Evolutionary conservation across 1,140 invertebrate genomes (phyloP), one percentile per base, ranked within the genome.

Genomic region (Cecropterus lyciades): DNA sequence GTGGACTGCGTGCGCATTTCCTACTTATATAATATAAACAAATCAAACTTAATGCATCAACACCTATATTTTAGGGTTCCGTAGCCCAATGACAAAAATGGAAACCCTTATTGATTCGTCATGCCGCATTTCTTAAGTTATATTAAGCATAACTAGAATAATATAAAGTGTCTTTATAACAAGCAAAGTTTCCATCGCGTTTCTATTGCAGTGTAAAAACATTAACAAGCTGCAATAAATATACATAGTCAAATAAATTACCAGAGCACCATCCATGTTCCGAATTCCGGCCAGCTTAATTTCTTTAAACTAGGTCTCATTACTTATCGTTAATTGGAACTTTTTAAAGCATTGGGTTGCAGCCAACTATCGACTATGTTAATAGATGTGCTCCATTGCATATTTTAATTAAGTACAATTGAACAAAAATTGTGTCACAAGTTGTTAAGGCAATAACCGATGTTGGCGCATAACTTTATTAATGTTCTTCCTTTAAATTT

Each of bases 231-330:
- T 43, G 40, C 40, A 14, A 43, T 43, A 43, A 40, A 40, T 40
- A 14, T 45, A 15, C 43, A 43, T 15, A 45, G 37, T 57, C 17
- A 16, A 62, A 51, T 51, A 49, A 62, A 51, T 51, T 51, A 62
- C 59, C 15, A 15, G n/a, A 37, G 33, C 46, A 9, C 46, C 16
- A 62, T 51, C 46, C 46, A 33, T 51, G 46, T 51, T 62, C 59
- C 24, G 46, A 51, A 51, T 62, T 62, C 59, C 27, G 45, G 27
- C 16, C 7, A 37, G 15, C 33, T 62, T 62, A 62, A 62, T 51
- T 62, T 62, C 59, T 62, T 62, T 51, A 49, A 62, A 51, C 59
- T 62, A 62, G 59, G 59, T 62, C 46, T 62, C 30, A 62, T 62
- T 62, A 62, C 45, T 62, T 62, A 37, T 60, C 45, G 56, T 49